These are phyloP conservation scores for Anthoptus insignis DNA, from an alignment of 2,888 invertebrate species.

Conservation along the genomic window DNA sequence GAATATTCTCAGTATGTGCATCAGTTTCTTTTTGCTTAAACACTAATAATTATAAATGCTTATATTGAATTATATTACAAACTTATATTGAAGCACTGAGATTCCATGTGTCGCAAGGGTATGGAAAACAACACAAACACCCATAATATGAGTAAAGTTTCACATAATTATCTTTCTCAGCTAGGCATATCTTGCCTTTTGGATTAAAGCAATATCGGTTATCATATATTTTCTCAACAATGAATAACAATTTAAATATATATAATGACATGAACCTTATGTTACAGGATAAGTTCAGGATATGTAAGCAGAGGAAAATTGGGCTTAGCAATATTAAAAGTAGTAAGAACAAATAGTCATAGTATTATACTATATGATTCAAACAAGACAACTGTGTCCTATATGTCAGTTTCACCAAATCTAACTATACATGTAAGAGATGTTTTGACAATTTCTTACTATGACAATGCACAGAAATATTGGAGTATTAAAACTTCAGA, in stretches of 20 bases:
- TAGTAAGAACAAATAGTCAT: conserved; percentile 58
- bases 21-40: too few relatives aligned
- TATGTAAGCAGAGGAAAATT: conserved; percentile 71
- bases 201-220: too few relatives aligned
- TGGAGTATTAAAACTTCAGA: conserved; percentile 72
- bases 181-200: too few relatives aligned
- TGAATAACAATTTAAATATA: too few relatives aligned
- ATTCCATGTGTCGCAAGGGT: too few relatives aligned
- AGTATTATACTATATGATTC: conserved; percentile 74
- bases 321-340: conserved; percentile 76
- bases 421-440: conserved; percentile 67
- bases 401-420: conserved; percentile 58
- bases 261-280: background rate
- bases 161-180: too few relatives aligned
- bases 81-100: too few relatives aligned
- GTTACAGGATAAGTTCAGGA: conserved; percentile 66
- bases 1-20: conserved; percentile 1
- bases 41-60: too few relatives aligned
- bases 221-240: too few relatives aligned
- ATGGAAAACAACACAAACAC: too few relatives aligned
- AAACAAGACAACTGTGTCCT: conserved; percentile 71
- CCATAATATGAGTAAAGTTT: too few relatives aligned
- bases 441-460: conserved; percentile 67
- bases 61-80: too few relatives aligned
- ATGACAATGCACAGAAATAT: conserved; percentile 69